These are phyloP conservation scores for Oophaga sylvatica DNA, from an alignment of 2,797 vertebrate genomes.

Conservation along the genomic window DNA sequence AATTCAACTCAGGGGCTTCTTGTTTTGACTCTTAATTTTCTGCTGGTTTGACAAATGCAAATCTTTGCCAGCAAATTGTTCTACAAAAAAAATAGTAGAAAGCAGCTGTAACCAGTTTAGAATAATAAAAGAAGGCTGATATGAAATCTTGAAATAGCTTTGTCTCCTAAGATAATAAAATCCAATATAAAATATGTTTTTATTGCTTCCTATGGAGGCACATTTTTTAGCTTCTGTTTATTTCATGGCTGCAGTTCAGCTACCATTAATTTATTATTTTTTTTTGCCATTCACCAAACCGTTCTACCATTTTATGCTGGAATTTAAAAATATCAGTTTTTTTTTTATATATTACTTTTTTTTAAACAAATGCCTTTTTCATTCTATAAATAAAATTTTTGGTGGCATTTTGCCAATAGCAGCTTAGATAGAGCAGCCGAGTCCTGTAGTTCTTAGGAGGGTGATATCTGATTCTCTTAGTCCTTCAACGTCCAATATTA, in stretches of 20 bases:
- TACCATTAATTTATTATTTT: background rate
- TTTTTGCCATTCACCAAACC: background rate
- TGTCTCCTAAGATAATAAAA: constrained; percentile 10
- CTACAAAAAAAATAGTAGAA: constrained; percentile 9
- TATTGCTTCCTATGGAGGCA: constrained; percentile 2
- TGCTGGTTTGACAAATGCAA: constrained; percentile 47
- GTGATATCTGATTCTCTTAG: too few relatives aligned
- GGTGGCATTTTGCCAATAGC: too few relatives aligned
- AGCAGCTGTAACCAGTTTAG: constrained; percentile 3
- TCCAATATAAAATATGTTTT: background rate
- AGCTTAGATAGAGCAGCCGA: too few relatives aligned
- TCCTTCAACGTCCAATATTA: too few relatives aligned
- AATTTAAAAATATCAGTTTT: background rate
- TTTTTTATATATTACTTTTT: background rate
- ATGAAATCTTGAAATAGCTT: background rate
- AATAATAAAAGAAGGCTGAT: constrained; percentile 1
- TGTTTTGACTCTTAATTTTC: constrained; percentile 51
- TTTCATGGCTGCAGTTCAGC: background rate
- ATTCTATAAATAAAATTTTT: too few relatives aligned
- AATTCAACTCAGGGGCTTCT: constrained; percentile 44
- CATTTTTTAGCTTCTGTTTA: background rate
- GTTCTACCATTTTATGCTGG: background rate
- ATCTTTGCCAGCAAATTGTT: constrained; percentile 22
- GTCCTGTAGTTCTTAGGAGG: too few relatives aligned
- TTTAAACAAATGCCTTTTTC: too few relatives aligned